Conservation (phyloP, 2,888 invertebrate genomes). For the Perithous albicinctus region DNA sequence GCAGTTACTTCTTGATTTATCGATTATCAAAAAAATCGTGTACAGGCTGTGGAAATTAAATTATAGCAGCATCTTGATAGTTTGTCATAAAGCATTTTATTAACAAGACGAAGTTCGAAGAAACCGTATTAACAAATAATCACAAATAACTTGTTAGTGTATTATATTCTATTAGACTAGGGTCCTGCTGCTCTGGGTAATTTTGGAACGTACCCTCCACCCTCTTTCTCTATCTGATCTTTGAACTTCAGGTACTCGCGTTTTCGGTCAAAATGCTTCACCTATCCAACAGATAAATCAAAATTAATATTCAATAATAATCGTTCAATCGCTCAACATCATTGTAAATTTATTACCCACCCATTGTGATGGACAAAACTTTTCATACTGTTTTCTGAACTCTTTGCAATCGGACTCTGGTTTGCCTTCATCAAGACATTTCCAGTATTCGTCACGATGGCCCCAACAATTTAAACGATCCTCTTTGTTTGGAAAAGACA, state of each 20-base stretch:
- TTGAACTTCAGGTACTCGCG: conserved; percentile 95
- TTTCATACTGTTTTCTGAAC: conserved; percentile 91
- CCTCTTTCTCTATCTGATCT: conserved; percentile 92
- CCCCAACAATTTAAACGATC: conserved; percentile 94
- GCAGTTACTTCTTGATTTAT: conserved; percentile 14
- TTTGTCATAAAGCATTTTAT: conserved; percentile 78
- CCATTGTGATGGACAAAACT: conserved; percentile 93
- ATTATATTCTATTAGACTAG: conserved; percentile 77
- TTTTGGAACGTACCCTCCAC: conserved; percentile 90
- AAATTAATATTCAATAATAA: not conserved
- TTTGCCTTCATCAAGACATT: conserved; percentile 91
- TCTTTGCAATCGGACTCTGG: conserved; percentile 89
- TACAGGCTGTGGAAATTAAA: not conserved
- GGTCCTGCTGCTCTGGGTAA: conserved; percentile 81
- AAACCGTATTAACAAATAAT: conserved; percentile 74
- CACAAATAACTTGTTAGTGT: conserved; percentile 83
- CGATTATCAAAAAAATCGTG: not conserved
- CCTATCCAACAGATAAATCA: conserved; percentile 81
- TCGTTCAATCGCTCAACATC: not conserved
- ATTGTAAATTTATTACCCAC: conserved; percentile 83
- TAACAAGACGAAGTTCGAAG: conserved; percentile 77
- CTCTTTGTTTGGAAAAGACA: conserved; percentile 94
- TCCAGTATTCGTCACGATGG: conserved; percentile 95
- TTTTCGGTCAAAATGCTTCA: conserved; percentile 97
- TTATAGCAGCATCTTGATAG: conserved; percentile 36